Evolutionary conservation across 2,888 invertebrate species (phyloP), one percentile per base, ranked within the genome.

Genomic region (Lasioglossum zephyrum): DNA sequence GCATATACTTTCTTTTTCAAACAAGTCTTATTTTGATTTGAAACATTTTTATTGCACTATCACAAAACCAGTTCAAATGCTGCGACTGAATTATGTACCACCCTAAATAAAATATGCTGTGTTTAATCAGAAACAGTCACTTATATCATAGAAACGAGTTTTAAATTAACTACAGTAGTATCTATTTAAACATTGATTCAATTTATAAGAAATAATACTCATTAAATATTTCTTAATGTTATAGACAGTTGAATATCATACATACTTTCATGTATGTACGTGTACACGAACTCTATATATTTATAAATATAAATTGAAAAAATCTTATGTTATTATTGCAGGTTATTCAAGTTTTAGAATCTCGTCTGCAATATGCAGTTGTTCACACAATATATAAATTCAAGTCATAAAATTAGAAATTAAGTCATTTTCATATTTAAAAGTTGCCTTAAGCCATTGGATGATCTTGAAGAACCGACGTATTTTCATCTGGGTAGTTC

Each of bases 401-500:
- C 13, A 70, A 70, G 22, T 47, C 36, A 4, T 73, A 26, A 76
- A 80, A 74, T 36, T 47, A 16, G 74, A 78, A 75, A 69, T 8
- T 49, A 66, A 79, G 74, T 39, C 74, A 77, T 79, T 41, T 22
- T 41, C 9, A 13, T 44, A 13, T 60, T 11, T 47, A 53, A 36
- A 73, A n/a, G 26, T 70, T 49, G 57, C 57, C 80, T 88, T 89
- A 92, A 88, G 76, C 82, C 84, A 88, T 85, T 63, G 82, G n/a
- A 41, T 88, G 85, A 39, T 92, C 92, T 36, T 91, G 89, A 11
- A 69, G n/a, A 16, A 36, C 6, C 73, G 78, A 18, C 77, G 92
- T 93, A 16, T 11, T 16, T 77, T 93, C 93, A n/a, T 94, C 94
- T 8, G 94, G 94, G 85, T 95, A 95, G 6, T 84, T 87, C 36